Evolutionary conservation across 2,113 vertebrate species (phyloP).

Genomic region (Mastomys coucha): DNA sequence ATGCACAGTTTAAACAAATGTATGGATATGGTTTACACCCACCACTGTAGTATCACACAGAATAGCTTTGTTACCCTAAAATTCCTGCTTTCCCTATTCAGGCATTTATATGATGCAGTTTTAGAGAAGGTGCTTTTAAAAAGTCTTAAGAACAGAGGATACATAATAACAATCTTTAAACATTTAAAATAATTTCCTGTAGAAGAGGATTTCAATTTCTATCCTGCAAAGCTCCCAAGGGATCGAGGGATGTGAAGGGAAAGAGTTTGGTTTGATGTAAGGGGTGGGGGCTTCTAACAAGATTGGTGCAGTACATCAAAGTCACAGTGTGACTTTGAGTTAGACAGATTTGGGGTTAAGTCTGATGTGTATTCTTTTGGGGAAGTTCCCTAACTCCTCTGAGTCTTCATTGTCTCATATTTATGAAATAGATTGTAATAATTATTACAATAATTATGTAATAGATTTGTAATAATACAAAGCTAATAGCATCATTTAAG

Average conservation of each 20-base stretch:
- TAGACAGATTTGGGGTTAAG: background rate
- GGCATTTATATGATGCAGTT: background rate
- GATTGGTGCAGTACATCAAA: background rate
- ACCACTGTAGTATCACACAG: background rate
- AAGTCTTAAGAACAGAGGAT: background rate
- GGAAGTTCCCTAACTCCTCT: background rate
- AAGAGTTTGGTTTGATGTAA: slow-evolving; percentile 35
- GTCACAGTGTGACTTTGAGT: background rate
- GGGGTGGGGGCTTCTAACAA: background rate
- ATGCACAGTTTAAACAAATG: background rate
- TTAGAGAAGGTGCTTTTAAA: background rate
- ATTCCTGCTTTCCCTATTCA: background rate
- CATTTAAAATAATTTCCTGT: background rate
- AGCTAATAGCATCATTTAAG: slow-evolving; percentile 7
- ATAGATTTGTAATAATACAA: background rate
- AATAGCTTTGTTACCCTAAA: background rate
- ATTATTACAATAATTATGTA: too few species aligned
- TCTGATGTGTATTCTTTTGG: background rate
- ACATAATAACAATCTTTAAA: slow-evolving; percentile 12
- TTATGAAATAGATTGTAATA: background rate
- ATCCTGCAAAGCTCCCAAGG: slow-evolving; percentile 11
- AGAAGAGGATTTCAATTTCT: slow-evolving; percentile 42
- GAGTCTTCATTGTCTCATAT: slow-evolving; percentile 1
- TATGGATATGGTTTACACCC: background rate
- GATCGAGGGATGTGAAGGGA: slow-evolving; percentile 9